Percentiles rank a stretch among this genome's conserved stretches.
Evolutionary conservation across 2,797 vertebrate genomes (phyloP).

Genomic region (Bradypus variegatus): DNA sequence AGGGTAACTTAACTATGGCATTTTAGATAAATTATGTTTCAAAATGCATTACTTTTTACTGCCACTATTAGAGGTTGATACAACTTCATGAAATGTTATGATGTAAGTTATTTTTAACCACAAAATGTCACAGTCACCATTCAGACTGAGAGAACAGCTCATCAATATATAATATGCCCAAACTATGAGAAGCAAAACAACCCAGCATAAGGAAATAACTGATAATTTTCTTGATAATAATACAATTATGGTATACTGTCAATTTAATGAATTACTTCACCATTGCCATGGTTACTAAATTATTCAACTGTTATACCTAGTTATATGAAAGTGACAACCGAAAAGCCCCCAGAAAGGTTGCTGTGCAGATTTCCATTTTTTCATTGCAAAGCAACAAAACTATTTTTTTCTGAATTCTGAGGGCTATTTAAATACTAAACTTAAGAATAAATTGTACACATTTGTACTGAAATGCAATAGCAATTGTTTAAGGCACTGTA

Average conservation of each 20-base stretch:
- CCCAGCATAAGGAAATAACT: not conserved
- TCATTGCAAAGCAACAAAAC: not conserved
- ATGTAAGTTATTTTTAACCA: slow-evolving; percentile 38
- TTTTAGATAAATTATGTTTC: not conserved
- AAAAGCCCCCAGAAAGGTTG: not conserved
- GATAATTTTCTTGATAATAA: slow-evolving; percentile 53
- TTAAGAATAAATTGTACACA: not conserved
- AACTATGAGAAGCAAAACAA: not conserved
- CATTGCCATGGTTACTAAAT: slow-evolving; percentile 59
- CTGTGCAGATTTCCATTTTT: slow-evolving; percentile 32
- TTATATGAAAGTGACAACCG: slow-evolving; percentile 20
- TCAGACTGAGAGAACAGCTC: not conserved
- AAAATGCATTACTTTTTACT: slow-evolving; percentile 5
- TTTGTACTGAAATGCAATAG: not conserved
- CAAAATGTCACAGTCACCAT: slow-evolving; percentile 38
- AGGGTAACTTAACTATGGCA: slow-evolving; percentile 3
- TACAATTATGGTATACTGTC: not conserved
- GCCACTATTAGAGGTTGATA: not conserved
- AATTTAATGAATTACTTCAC: slow-evolving; percentile 57
- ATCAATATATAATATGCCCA: not conserved
- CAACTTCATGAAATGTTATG: not conserved
- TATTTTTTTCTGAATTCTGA: slow-evolving; percentile 40
- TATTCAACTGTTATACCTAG: slow-evolving; percentile 44
- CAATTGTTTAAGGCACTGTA: not conserved
- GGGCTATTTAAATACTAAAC: not conserved